phyloP scores from a whole-genome alignment of 2,888 invertebrate species.

The Oscheius myriophilus region DNA sequence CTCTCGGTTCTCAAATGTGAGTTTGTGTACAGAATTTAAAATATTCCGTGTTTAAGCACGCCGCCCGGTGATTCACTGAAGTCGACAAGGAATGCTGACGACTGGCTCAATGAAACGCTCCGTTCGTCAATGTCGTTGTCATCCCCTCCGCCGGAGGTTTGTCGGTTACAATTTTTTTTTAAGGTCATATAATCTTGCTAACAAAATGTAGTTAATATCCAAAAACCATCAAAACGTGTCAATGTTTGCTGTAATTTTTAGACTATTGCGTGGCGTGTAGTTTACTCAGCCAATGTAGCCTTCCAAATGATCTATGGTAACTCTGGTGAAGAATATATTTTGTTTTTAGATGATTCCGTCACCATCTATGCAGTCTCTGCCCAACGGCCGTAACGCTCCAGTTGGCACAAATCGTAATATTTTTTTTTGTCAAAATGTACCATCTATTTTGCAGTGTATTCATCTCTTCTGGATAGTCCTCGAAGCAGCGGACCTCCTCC shows the following conservation, averaged over 20 bases:
- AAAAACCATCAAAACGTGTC: too few species aligned
- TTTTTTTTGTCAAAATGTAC: neutral
- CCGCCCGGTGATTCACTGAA: constrained; percentile 11
- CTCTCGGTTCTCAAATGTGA: constrained; percentile 8
- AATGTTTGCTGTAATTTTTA: too few species aligned
- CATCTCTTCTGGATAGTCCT: constrained; percentile 8
- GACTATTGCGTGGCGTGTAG: too few species aligned
- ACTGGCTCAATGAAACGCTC: constrained; percentile 59
- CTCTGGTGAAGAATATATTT: neutral
- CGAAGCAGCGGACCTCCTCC: constrained; percentile 42
- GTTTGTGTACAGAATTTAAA: neutral
- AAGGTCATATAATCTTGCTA: too few species aligned
- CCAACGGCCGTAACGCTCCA: too few species aligned
- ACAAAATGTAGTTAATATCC: too few species aligned
- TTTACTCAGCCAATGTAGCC: neutral
- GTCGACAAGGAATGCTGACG: constrained; percentile 45
- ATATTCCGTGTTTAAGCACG: too few species aligned
- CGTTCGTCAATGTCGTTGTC: constrained; percentile 40
- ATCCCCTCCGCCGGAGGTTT: constrained; percentile 7
- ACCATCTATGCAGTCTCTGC: constrained; percentile 10
- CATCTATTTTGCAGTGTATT: neutral
- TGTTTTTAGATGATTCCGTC: constrained; percentile 8
- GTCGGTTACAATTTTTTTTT: too few species aligned
- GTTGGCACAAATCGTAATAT: too few species aligned
- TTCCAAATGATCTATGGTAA: neutral